A percentile compares a stretch with the other conserved stretches of the same genome.
Conservation (phyloP, 2,113 vertebrate genomes). For the Zapornia atra region DNA sequence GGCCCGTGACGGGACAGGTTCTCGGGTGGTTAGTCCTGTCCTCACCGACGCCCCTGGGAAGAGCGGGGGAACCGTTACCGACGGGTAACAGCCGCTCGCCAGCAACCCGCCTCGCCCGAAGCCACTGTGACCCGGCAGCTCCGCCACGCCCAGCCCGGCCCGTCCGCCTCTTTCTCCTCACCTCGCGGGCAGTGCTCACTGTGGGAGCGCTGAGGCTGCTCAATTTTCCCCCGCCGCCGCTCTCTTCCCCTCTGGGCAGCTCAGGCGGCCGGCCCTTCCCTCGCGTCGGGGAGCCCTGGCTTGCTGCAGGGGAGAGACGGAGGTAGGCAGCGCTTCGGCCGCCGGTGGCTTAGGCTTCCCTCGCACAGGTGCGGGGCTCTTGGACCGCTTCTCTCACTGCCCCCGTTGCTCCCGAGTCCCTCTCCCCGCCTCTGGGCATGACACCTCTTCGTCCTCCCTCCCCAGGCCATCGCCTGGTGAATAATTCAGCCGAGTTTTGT, state of each 20-base stretch:
- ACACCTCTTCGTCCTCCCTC: background rate
- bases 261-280: background rate
- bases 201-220: background rate
- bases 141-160: background rate
- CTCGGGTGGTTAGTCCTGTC: accelerated
- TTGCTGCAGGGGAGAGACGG: background rate
- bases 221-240: too few species aligned
- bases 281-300: background rate
- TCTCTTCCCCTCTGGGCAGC: background rate
- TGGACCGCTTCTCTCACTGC: background rate
- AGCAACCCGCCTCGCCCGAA: accelerated
- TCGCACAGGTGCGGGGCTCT: background rate
- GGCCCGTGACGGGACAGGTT: too few species aligned
- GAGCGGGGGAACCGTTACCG: too few species aligned
- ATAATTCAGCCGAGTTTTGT: background rate
- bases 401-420: background rate
- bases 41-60: background rate
- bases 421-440: background rate
- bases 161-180: background rate
- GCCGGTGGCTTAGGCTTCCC: background rate
- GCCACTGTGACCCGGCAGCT: background rate
- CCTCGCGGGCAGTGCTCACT: background rate
- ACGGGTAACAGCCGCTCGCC: background rate
- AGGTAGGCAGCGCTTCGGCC: background rate
- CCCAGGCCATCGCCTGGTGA: background rate